Evolutionary conservation across 2,113 vertebrate genomes (phyloP).

Genomic region (Cinclus cinclus): DNA sequence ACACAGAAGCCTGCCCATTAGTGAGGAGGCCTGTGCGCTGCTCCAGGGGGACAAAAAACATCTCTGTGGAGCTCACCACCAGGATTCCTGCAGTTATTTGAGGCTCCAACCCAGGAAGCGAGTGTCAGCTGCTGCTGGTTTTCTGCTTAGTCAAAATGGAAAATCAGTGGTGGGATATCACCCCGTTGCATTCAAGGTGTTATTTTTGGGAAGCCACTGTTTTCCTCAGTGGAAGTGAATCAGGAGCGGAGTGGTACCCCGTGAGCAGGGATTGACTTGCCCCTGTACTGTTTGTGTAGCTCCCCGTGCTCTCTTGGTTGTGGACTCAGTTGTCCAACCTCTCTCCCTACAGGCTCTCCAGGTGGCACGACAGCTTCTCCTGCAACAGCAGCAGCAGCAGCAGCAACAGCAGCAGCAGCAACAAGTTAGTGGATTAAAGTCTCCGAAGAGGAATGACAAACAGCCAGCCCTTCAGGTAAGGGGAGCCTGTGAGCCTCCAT

Average conservation of each 20-base stretch:
- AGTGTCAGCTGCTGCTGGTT: background rate
- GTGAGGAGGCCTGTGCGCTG: background rate
- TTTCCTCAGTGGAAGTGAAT: background rate
- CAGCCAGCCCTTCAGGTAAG: conserved; percentile 90
- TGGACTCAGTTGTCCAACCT: conserved; percentile 42
- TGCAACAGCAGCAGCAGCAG: conserved; percentile 85
- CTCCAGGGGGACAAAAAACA: background rate
- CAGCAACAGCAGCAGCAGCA: conserved; percentile 82
- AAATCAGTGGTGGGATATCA: background rate
- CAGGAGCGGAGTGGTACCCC: rapidly evolving
- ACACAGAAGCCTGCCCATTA: background rate
- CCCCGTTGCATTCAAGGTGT: background rate
- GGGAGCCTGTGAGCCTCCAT: rapidly evolving
- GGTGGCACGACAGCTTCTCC: conserved; percentile 92
- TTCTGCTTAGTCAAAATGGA: background rate
- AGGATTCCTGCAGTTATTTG: background rate
- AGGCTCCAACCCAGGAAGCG: background rate
- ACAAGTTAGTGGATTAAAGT: conserved; percentile 85
- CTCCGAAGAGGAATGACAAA: conserved; percentile 92
- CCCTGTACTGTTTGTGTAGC: background rate
- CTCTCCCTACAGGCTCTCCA: conserved; percentile 86
- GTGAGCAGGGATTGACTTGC: background rate
- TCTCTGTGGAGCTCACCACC: rapidly evolving
- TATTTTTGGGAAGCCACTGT: background rate
- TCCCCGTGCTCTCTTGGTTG: background rate